Percentiles rank a stretch among this genome's conserved stretches.
These are phyloP conservation scores for Eptesicus fuscus DNA, from an alignment of 2,113 vertebrate species.

Conservation along the genomic window DNA sequence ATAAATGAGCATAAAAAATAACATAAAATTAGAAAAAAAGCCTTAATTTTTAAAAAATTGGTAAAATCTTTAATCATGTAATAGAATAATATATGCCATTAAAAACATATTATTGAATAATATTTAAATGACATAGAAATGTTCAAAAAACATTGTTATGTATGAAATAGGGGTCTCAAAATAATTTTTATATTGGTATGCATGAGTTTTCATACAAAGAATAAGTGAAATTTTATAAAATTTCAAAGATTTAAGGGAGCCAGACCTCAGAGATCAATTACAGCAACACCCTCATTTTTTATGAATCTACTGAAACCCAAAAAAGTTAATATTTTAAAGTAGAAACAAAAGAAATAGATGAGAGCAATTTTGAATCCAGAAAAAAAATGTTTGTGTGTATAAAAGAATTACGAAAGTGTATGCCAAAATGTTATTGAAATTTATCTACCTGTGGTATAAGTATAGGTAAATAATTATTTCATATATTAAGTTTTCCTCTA, in stretches of 20 bases:
- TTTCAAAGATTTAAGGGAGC: background rate
- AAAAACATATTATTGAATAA: background rate
- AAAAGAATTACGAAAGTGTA: background rate
- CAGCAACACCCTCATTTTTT: background rate
- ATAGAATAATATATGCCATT: background rate
- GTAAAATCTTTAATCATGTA: background rate
- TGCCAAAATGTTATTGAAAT: background rate
- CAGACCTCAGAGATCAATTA: background rate
- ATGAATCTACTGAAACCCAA: background rate
- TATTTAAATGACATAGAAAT: background rate
- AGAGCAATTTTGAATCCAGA: background rate
- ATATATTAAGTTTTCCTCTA: background rate
- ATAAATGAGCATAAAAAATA: background rate
- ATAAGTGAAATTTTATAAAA: background rate
- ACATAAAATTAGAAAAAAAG: background rate
- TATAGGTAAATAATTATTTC: background rate
- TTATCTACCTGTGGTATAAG: background rate
- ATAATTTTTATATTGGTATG: background rate
- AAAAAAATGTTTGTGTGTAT: background rate
- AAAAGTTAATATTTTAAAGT: background rate
- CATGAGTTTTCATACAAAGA: background rate
- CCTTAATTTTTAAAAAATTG: background rate
- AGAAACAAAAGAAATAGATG: conserved; percentile 13
- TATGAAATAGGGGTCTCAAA: background rate
- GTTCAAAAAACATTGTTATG: background rate